Conservation (phyloP, 2,888 invertebrate genomes). For the Eupsilia transversa region DNA sequence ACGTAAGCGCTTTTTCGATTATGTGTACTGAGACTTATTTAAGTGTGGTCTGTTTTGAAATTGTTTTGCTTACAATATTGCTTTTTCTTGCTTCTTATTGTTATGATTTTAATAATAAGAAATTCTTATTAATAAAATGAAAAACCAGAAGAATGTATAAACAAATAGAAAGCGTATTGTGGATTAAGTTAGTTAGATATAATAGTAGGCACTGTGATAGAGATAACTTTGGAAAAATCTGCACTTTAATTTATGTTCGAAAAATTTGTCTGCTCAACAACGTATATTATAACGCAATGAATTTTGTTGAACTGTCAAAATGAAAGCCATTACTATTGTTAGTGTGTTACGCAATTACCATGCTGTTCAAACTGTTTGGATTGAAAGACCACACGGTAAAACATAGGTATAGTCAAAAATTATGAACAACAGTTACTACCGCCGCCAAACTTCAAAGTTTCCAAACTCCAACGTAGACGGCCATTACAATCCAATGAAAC, state of each 20-base stretch:
- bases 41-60: conserved; percentile 50
- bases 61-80: conserved; percentile 39
- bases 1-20: conserved; percentile 69
- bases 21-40: conserved; percentile 71
- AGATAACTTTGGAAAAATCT: neutral
- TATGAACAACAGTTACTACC: neutral
- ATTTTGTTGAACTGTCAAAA: too few species aligned
- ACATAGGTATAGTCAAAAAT: too few species aligned
- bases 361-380: neutral
- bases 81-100: conserved; percentile 16
- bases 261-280: too few species aligned
- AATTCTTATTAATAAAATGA: too few species aligned
- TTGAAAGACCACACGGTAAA: neutral
- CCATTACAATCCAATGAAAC: conserved; percentile 15
- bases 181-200: neutral
- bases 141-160: too few species aligned
- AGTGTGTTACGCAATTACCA: too few species aligned
- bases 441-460: conserved; percentile 10
- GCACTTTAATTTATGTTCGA: too few species aligned
- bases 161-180: neutral
- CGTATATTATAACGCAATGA: too few species aligned
- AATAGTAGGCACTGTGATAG: too few species aligned
- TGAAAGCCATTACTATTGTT: too few species aligned
- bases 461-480: neutral
- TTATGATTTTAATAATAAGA: conserved; percentile 15